Base-by-base conservation (phyloP, 2,888 invertebrate species). In the Parapristionchus giblindavisi region DNA sequence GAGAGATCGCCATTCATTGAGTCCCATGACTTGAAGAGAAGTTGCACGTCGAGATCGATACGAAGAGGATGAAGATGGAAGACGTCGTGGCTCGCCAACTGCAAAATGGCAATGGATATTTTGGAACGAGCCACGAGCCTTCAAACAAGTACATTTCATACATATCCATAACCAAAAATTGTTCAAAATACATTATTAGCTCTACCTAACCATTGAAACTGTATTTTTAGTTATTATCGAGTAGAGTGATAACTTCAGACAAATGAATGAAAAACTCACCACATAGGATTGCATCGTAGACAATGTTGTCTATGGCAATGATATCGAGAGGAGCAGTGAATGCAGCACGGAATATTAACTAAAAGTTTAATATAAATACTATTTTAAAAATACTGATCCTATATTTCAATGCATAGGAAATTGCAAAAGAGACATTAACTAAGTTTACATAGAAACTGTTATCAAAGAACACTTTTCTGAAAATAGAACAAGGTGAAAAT, bases 231-330 rank as follows among this genome's bases (percentile, higher is more conserved):
- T 54, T 0, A 60, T 60, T 52, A 4, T 21, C 5, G 60, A 60
- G 27, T 21, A 60, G 29, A 8, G 4, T 14, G 24, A 21, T 14
- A 34, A 34, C n/a, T 1, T 24, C n/a, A 60, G 14, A 14, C n/a
- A 51, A 51, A 51, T 51, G n/a, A 17, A 51, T 71, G 14, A 70
- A 73, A 63, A 27, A 78, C 81, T 78, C 75, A 85, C 85, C 83
- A 71, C 86, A 86, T 17, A 87, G 77, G 17, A 81, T 80, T 5
- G 86, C 86, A 48, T 82, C 82, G 72, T 83, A 86, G 21, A 75
- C 68, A 36, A 86, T 84, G 58, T 87, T 82, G 75, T 86, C 86
- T 36, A 86, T 34, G 1, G 87, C 86, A 8, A 86, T 80, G 11
- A 86, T 78, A 38, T 84, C 84, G 14, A 79, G 51, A 0, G 85